Evolutionary conservation across 2,797 vertebrate genomes (phyloP).

Genomic region (Pseudochirops corinnae): DNA sequence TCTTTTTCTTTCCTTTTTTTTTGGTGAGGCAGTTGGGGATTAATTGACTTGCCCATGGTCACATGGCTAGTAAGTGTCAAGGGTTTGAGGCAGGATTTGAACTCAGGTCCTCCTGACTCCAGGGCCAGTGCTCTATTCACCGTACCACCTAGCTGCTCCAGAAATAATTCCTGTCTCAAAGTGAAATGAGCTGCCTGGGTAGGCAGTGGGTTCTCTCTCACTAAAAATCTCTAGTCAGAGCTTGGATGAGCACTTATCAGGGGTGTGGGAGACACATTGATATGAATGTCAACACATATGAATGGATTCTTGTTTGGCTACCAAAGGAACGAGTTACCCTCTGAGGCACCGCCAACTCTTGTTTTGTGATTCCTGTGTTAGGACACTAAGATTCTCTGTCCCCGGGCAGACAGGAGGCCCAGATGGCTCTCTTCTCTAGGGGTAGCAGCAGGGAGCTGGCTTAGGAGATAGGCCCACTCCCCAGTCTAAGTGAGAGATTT

Average conservation of each 20-base stretch:
- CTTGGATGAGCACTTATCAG: not conserved
- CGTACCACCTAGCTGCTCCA: no score
- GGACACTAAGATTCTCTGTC: not conserved
- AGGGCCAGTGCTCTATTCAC: no score
- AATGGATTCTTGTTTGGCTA: not conserved
- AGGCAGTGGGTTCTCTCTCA: not conserved
- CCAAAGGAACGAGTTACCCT: not conserved
- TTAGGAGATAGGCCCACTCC: not conserved
- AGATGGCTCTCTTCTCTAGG: not conserved
- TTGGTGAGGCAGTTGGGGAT: no score
- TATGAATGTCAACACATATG: not conserved
- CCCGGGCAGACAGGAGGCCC: not conserved
- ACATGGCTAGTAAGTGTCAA: no score
- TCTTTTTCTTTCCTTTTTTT: no score
- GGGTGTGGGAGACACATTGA: not conserved
- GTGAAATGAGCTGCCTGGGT: not conserved
- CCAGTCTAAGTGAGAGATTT: not conserved
- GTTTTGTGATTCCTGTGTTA: not conserved
- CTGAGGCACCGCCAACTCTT: not conserved
- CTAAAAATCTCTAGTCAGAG: not conserved
- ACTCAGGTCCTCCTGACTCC: no score
- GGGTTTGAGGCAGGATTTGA: no score
- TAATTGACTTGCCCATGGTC: no score
- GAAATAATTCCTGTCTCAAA: not conserved
- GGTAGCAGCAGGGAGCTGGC: not conserved